These are phyloP conservation scores for Drosophila neutralis DNA, from an alignment of 2,888 invertebrate genomes.

Conservation along the genomic window DNA sequence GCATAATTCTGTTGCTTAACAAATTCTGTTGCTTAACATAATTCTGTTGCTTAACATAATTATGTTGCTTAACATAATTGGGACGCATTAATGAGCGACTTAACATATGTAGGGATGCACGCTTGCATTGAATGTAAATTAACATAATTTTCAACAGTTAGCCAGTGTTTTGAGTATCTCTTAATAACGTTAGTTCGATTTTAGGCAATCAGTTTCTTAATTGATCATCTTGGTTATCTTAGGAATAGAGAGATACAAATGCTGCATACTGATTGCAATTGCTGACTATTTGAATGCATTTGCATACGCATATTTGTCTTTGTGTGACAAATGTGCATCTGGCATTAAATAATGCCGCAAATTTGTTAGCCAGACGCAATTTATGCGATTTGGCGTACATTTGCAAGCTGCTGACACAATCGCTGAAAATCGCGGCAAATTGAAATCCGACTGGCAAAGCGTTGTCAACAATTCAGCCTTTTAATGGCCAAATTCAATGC, in stretches of 20 bases:
- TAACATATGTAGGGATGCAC: too few species aligned
- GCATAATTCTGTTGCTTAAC: too few species aligned
- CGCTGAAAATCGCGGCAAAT: constrained; percentile 64
- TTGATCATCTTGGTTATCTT: constrained; percentile 27
- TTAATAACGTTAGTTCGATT: not conserved
- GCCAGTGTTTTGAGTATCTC: not conserved
- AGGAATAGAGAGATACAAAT: not conserved
- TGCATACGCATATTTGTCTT: constrained; percentile 26
- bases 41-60: too few species aligned
- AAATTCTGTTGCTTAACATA: too few species aligned
- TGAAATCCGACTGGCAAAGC: constrained; percentile 53
- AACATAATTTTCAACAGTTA: too few species aligned
- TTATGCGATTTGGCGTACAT: constrained; percentile 55
- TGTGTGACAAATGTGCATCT: constrained; percentile 49
- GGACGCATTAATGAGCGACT: too few species aligned
- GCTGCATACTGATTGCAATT: not conserved
- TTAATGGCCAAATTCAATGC: constrained; percentile 52
- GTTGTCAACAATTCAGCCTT: constrained; percentile 65
- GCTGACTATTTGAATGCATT: constrained; percentile 24
- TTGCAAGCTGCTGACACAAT: constrained; percentile 68
- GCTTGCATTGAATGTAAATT: too few species aligned
- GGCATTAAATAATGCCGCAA: constrained; percentile 73
- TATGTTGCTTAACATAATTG: too few species aligned
- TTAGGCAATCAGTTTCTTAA: not conserved
- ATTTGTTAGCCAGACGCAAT: constrained; percentile 63